Evolutionary conservation across 53 echinoderm and acorn worm species (phyloP), one percentile per base, ranked within the genome.

Genomic region (Actinopyga echinites): DNA sequence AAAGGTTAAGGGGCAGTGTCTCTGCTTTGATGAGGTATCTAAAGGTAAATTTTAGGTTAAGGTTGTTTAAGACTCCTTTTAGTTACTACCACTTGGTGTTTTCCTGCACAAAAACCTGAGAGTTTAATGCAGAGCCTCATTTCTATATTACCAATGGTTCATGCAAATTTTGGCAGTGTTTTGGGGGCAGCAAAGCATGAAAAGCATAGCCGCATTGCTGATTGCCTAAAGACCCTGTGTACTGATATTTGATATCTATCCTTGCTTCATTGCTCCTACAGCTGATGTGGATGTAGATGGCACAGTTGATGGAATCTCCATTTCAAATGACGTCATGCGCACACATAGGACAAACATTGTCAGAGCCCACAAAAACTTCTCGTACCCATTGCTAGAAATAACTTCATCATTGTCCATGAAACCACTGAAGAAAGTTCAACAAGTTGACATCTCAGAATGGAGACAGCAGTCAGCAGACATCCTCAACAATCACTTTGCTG

Each of bases 381-480:
- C 82, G 49, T 69, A 84, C 23, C 60, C 66, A 57, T 56, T 67
- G 19, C 28, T 95, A 32, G 59, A 28, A 23, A 84, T 91, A 17
- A 62, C 60, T 43, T 73, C 74, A 3, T 73, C 69, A 13, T 79
- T 97, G 29, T 64, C 82, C 67, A 89, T 94, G 84, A 64, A 62
- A 56, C 40, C 61, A 12, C 24, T 31, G 31, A 85, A 77, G 30
- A 79, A 74, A 30, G 82, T 96, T 52, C 88, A 93, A 49, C 90
- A 88, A 22, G 90, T 93, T 58, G 96, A 96, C 73, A 54, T 96
- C 2, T 96, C 96, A 4, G 96, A 87, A 30, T 92, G 82, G 89
- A 38, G 73, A 34, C 8, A 17, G 17, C 83, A 69, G 58, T 87
- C 93, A 8, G 90, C 71, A 6, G 49, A 37, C 20, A 64, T 49